Evolutionary conservation across 2,113 vertebrate genomes (phyloP), one percentile per base, ranked within the genome.

Genomic region (Buteo buteo): DNA sequence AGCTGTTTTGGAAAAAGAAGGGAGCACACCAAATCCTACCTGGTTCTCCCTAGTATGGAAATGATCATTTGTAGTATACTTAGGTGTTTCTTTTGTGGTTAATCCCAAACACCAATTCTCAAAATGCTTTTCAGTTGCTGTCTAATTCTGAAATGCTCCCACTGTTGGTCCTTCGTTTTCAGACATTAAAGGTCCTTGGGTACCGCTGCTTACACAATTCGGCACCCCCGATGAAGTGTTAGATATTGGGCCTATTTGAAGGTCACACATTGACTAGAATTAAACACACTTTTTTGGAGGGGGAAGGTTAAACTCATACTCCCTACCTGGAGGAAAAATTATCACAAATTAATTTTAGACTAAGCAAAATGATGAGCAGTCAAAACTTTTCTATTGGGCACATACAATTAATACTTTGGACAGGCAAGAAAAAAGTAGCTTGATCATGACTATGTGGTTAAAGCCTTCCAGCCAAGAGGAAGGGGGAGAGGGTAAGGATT

Each of bases 251-350:
- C 9, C 32, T 54, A 13, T 18, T 16, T 77, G 54, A 83, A 81
- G 21, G 54, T 6, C 8, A 52, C 5, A 24, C 9, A 6, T 12
- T 44, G 38, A 57, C 9, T 77, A 16, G 25, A 80, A 77, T 38
- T 6, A 25, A 88, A 44, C 10, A 31, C 22, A 13, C 8, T 6
- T 79, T 74, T 44, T 28, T 0, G 0, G 22, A 10, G 9, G 22
- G 9, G 7, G 29, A 6, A 82, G 40, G 49, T 47, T 76, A 65
- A 87, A 21, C 3, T 57, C 11, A 1, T 16, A 4, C 7, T 77
- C 4, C 5, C 4, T 65, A 47, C 11, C 10, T 61, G 40, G 18
- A 80, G 29, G 45, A 80, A 79, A 49, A 69, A 34, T 15, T 49
- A 3, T 40, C 28, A 80, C 11, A 52, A 59, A 79, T 70, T 76